Evolutionary conservation across 2,888 invertebrate species (phyloP).

Genomic region (Folsomia candida): DNA sequence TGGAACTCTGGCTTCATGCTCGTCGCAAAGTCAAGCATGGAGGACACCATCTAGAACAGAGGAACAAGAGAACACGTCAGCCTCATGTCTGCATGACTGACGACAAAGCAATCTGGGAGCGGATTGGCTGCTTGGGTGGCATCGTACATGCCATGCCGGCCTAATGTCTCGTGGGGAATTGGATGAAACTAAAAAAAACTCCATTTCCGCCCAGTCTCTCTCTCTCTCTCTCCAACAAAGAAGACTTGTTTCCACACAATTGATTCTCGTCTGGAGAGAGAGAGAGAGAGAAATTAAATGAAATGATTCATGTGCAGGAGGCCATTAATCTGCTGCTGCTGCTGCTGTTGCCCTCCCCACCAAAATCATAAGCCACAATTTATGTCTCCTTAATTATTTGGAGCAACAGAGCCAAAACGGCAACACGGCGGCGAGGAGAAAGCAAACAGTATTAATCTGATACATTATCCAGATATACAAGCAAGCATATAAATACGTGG

Average conservation of each 20-base stretch:
- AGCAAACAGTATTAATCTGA: not conserved
- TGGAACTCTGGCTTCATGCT: slow-evolving; percentile 95
- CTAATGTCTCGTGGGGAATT: not conserved
- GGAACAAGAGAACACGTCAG: not conserved
- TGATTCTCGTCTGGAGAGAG: not conserved
- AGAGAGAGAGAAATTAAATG: not conserved
- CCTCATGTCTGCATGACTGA: not conserved
- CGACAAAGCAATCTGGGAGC: not conserved
- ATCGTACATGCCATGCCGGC: not conserved
- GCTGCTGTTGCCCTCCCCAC: no score
- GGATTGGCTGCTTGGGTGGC: not conserved
- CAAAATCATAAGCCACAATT: not conserved
- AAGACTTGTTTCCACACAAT: not conserved
- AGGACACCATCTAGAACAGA: slow-evolving; percentile 47
- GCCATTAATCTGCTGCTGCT: not conserved
- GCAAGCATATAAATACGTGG: no score
- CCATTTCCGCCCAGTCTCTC: not conserved
- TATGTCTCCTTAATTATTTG: not conserved
- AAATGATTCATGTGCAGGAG: not conserved
- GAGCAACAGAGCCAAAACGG: not conserved
- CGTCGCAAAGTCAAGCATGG: slow-evolving; percentile 75
- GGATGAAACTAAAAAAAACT: not conserved
- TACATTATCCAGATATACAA: no score
- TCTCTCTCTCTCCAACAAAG: not conserved
- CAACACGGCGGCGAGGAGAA: not conserved